Evolutionary conservation across 2,888 invertebrate species (phyloP), one percentile per base, ranked within the genome.

Genomic region (Phorcus lineatus): DNA sequence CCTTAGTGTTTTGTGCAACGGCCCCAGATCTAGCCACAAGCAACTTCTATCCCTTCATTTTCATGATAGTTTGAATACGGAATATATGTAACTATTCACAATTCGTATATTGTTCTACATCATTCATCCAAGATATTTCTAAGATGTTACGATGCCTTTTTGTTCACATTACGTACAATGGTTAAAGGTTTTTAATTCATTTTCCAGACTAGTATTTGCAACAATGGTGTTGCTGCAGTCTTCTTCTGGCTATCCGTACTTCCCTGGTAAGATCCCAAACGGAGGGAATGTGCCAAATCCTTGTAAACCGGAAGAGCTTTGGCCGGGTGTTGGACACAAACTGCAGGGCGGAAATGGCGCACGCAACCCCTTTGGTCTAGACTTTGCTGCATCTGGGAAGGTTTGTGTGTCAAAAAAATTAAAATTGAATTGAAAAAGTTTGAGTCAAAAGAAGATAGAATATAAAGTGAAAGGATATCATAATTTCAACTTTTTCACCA

Each of bases 291-390:
- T 77, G 6, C 36, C 77, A 17, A 54, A 36, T 55, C 77, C 77
- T 3, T 77, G 77, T 19, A 77, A 57, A 31, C 55, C 77, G 11
- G 55, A 24, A 16, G 36, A 55, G 36, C 19, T 31, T 54, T 77
- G 77, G 77, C 19, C 54, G 0, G 77, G 77, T 22, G 77, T 77
- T 19, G 77, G 77, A n/a, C 77, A 77, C 77, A 57, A 77, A 22
- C 40, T 57, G 6, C 19, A 40, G 19, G 22, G 19, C 11, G 77
- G 77, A 11, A 36, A 19, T 31, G 55, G 57, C 19, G 57, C 28
- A 16, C n/a, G 54, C 28, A 77, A 77, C 36, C 22, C 36, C n/a
- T 77, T 77, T 55, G 77, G 77, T 19, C 31, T 55, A 19, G 77
- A 77, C 31, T 77, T 77, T 57, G 57, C 53, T 22, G 54, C 54